Conservation (phyloP, 2,113 vertebrate genomes). For the Antidorcas marsupialis region DNA sequence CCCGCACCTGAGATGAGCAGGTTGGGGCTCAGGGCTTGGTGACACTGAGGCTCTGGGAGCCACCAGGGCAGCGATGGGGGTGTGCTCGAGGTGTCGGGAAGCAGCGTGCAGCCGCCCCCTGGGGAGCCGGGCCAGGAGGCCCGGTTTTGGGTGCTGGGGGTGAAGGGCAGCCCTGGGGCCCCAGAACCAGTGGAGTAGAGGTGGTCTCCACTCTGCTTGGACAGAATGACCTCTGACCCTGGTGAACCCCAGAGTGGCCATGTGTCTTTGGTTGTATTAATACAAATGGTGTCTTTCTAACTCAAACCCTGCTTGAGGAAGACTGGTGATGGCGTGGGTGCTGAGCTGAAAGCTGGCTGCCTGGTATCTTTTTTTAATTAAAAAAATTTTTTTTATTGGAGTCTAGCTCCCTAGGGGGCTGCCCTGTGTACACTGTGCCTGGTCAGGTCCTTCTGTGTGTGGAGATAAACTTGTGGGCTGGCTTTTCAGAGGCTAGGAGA, state of each 20-base stretch:
- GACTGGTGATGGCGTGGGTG: background rate
- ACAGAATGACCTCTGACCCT: background rate
- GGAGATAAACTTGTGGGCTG: background rate
- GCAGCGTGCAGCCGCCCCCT: rapidly evolving
- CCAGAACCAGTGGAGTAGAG: background rate
- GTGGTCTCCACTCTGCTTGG: background rate
- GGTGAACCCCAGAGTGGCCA: background rate
- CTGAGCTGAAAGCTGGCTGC: background rate
- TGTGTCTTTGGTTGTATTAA: background rate
- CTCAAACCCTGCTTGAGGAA: background rate
- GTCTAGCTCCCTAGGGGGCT: background rate
- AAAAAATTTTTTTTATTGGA: background rate
- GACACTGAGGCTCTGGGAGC: background rate
- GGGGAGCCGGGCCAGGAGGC: background rate
- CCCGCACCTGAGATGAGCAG: rapidly evolving
- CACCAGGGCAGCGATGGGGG: background rate
- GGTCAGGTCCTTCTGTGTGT: background rate
- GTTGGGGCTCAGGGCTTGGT: background rate
- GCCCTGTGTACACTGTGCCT: background rate
- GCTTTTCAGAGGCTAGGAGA: background rate
- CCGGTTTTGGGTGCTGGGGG: background rate
- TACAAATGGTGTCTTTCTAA: background rate
- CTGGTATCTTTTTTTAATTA: background rate
- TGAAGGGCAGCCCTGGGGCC: background rate
- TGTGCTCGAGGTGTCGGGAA: background rate